Evolutionary conservation across 2,113 vertebrate species (phyloP), one percentile per base, ranked within the genome.

Genomic region (Coryphaenoides rupestris): DNA sequence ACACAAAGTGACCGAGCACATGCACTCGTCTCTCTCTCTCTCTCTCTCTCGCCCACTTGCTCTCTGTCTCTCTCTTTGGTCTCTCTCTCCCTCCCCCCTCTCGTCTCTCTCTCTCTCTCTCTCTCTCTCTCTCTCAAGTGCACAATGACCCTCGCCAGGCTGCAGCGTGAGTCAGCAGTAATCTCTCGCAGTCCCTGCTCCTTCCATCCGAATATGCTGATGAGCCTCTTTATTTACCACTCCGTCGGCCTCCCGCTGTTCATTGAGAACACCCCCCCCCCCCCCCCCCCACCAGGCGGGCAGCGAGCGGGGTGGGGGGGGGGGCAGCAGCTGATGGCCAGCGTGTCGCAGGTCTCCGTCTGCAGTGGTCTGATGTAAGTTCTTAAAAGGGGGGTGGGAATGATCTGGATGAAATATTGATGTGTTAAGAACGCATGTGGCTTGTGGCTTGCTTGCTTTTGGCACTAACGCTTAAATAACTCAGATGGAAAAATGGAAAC

Each of bases 381-480:
- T 70, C 61, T 70, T 50, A 15, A 60, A 74, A 70, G 57, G 70
- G 65, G 33, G 28, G 5, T n/a, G n/a, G 13, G 60, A 78, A 76
- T 64, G 53, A 46, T 70, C 71, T 67, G 69, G 58, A 63, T 78
- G 66, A 80, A 76, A 78, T 76, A 75, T 70, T 73, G 77, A 78
- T 68, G 73, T 62, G 75, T 83, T 78, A 76, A 74, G 75, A 73
- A 83, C 74, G 77, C 75, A 72, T 83, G 74, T 74, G 75, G 75
- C 33, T 69, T 50, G 60, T 53, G 49, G 62, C 46, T n/a, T 17
- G 58, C 47, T n/a, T 50, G 26, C n/a, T 26, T 59, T 58, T 55
- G 61, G n/a, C 49, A 54, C 24, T 40, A 40, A 40, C 46, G 40
- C 76, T 83, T 66, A 70, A 72, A 80, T 66, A 52, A 26, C 52